Evolutionary conservation across 2,888 invertebrate genomes (phyloP), one percentile per base, ranked within the genome.

Genomic region (Endomychus coccineus): DNA sequence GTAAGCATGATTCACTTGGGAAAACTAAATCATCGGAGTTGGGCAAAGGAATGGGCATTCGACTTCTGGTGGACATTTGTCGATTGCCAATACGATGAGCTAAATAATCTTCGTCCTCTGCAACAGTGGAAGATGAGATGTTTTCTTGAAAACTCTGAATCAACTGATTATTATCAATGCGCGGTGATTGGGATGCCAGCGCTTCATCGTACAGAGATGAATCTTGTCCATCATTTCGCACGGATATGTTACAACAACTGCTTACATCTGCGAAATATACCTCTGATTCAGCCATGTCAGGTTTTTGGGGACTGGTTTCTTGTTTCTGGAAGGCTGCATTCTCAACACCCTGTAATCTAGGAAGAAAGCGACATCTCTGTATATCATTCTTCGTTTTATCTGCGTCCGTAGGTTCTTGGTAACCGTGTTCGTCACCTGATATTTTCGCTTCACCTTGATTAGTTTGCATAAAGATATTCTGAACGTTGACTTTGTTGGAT

Each of bases 181-280:
- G 50, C 3, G 61, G 55, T 45, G 60, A 60, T 40, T 63, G 60
- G 5, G 51, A 48, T 32, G 72, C 72, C 10, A 71, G 51, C 7
- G 73, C 73, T 49, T 75, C 68, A 46, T 75, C 75, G 46, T 76
- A 75, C 22, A 74, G 62, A 15, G 73, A 72, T 7, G 74, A 74
- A 48, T 74, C 74, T 4, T 71, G 72, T 0, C 73, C 73, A 41
- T 70, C 69, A 48, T 70, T 69, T 39, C 66, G 52, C 0, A 82
- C 73, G 3, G 82, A 82, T 30, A 80, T 78, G 52, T 83, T 83
- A 53, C 86, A 87, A 53, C 87, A 87, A 39, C 84, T 85, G 15
- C 86, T 86, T 0, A 86, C 87, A 49, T 88, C 87, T 0, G 86
- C 87, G 54, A 88, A 88, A 57, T 88, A 88, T 0, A 88, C 78